Base-by-base conservation (phyloP, 64 coral and sea anemone genomes). In the Astreopora myriophthalma region DNA sequence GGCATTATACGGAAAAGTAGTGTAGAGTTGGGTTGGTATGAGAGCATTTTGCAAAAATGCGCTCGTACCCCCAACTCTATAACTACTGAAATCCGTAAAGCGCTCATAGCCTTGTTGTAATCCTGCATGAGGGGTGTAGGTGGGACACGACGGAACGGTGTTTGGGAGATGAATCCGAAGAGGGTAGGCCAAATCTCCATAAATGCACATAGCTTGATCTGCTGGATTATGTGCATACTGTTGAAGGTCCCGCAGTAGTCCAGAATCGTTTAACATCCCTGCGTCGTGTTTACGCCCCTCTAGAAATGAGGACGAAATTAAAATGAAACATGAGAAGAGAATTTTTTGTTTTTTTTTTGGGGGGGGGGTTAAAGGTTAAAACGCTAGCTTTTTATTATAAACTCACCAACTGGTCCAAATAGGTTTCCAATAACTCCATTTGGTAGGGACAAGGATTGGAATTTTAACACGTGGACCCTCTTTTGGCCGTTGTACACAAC, bases 401-500 rank as follows among this genome's bases (percentile, higher is more conserved):
- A 76, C 40, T 72, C 68, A 71, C 85, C 85, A 73, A 32, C 39
- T 87, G 85, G 67, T 33, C 85, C 63, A 87, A 26, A 87, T 35
- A 87, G 39, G 27, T 87, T 87, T 23, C 67, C 85, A 48, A 87
- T 87, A 26, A 73, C 67, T 52, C 85, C 85, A 73, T 87, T 87
- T 73, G 85, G 68, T 87, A 73, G 40, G 42, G 85, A 72, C 85
- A 87, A 49, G n/a, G 85, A 87, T 87, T 87, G 85, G 42, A 87
- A 87, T 87, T 74, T 88, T 60, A 79, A 32, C 42, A 25, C 75
- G 11, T 79, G 46, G 75, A 79, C 76, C 48, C 76, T 55, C 28
- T 79, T 79, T 12, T 58, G 76, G 26, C 76, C 28, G 34, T 19
- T 42, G 19, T 75, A 75, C 34, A 75, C 60, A 71, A 40, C 31